phyloP scores from a whole-genome alignment of 2,888 invertebrate species.

The Brachylomia viminalis region DNA sequence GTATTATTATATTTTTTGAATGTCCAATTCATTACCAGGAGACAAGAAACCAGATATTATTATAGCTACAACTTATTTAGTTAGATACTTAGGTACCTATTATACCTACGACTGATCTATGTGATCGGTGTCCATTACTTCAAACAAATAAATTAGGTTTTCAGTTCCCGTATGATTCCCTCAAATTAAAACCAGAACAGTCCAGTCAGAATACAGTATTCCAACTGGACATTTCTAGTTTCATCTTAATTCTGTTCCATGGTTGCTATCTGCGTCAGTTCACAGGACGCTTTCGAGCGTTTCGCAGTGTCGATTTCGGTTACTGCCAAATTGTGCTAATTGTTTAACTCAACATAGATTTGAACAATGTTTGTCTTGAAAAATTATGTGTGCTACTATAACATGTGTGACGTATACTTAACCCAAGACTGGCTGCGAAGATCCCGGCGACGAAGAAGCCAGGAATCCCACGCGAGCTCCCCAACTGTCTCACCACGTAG shows the following conservation, averaged over 20 bases:
- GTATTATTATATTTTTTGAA: not conserved
- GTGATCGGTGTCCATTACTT: slow-evolving; percentile 19
- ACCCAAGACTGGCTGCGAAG: slow-evolving; percentile 99
- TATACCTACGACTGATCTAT: not conserved
- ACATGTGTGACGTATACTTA: slow-evolving; percentile 59
- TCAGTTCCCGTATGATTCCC: slow-evolving; percentile 69
- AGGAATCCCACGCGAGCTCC: slow-evolving; percentile 94
- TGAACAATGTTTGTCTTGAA: not conserved
- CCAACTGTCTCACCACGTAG: slow-evolving; percentile 96
- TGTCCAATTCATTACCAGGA: not conserved
- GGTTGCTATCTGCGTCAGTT: slow-evolving; percentile 76
- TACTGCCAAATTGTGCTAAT: slow-evolving; percentile 21
- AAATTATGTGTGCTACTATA: not conserved
- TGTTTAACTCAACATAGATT: slow-evolving; percentile 15
- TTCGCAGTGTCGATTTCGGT: slow-evolving; percentile 56
- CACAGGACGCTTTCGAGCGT: slow-evolving; percentile 68
- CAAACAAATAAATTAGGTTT: slow-evolving; percentile 65
- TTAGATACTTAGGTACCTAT: not conserved
- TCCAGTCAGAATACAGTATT: slow-evolving; percentile 63
- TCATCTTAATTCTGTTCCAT: slow-evolving; percentile 71
- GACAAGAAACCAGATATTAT: not conserved
- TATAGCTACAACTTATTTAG: not conserved
- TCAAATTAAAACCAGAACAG: slow-evolving; percentile 81
- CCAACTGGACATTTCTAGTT: slow-evolving; percentile 83
- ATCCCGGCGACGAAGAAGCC: slow-evolving; percentile 99